Base-by-base conservation (phyloP, 23 tunicate species). In the Aplidium turbinatum region DNA sequence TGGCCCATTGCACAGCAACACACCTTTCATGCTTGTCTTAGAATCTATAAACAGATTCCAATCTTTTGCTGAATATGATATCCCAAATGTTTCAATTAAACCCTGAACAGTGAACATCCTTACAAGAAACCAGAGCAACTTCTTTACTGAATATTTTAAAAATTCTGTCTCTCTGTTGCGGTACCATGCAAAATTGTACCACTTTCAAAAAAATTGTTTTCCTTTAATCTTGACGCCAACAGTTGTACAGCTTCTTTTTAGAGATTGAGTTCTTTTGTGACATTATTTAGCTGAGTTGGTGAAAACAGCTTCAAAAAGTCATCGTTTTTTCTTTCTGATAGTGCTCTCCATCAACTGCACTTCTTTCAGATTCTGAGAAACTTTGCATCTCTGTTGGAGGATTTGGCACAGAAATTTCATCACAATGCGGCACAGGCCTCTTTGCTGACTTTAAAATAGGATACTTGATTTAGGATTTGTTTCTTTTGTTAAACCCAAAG, bases 11-110 rank as follows among this genome's bases (percentile, higher is more conserved):
- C n/a, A 55, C 62, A 55, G 24, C 62, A 55, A 55, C 76, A 47
- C 76, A 47, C 58, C 76, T 70, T 70, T 70, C 76, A 47, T 46
- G 58, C 34, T 70, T 19, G 76, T 47, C 58, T 70, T 70, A 2
- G 58, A 70, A 47, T 47, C 76, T 4, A 70, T 70, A 35, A 70
- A 70, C 58, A 70, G 46, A 9, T 58, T 70, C 58, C 76, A 70
- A 47, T 70, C 76, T 70, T 70, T 58, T 46, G 58, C 58, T 22
- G n/a, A 3, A 70, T 70, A 25, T 27, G 36, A 46, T 9, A 47
- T 46, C 35, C 34, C 76, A 47, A 70, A 47, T 70, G 76, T 28
- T 70, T 70, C 76, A 47, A 70, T 46, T 35, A 70, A 47, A 26
- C 58, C 76, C 16, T 70, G 58, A 6, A n/a, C n/a, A n/a, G n/a